Evolutionary conservation across 1,140 invertebrate species (phyloP).

Genomic region (Metaphire vulgaris): DNA sequence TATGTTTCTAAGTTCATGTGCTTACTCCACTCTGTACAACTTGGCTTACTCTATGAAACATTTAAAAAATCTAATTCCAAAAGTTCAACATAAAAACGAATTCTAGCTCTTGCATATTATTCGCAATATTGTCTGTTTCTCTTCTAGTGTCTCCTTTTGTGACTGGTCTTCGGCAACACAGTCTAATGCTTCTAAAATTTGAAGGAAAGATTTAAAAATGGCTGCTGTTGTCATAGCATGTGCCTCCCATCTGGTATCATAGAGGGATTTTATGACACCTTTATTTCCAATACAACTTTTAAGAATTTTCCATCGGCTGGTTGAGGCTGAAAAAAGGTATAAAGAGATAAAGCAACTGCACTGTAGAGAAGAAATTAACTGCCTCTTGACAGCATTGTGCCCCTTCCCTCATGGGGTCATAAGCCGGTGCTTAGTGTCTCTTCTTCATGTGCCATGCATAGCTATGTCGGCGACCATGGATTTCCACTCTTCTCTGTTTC

Average conservation of each 20-base stretch:
- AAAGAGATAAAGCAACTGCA: slow-evolving; percentile 28
- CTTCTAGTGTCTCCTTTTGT: slow-evolving; percentile 28
- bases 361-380: slow-evolving; percentile 27
- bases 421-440: no score
- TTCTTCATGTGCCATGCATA: no score
- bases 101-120: slow-evolving; percentile 35
- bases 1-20: slow-evolving; percentile 32
- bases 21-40: slow-evolving; percentile 32
- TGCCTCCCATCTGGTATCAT: slow-evolving; percentile 30
- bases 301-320: slow-evolving; percentile 26
- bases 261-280: slow-evolving; percentile 25
- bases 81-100: slow-evolving; percentile 34
- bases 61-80: slow-evolving; percentile 32
- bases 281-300: slow-evolving; percentile 20
- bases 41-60: slow-evolving; percentile 33
- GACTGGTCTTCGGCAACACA: slow-evolving; percentile 27
- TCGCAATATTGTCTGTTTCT: slow-evolving; percentile 24
- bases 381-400: slow-evolving; percentile 23
- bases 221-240: slow-evolving; percentile 29
- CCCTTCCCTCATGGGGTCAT: no score
- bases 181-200: slow-evolving; percentile 27
- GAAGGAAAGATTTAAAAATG: slow-evolving; percentile 25
- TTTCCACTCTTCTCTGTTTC: no score
- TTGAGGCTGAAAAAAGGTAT: slow-evolving; percentile 33
- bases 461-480: no score